These are phyloP conservation scores for Ptilodon capucinus DNA, from an alignment of 2,888 invertebrate genomes.

Conservation along the genomic window DNA sequence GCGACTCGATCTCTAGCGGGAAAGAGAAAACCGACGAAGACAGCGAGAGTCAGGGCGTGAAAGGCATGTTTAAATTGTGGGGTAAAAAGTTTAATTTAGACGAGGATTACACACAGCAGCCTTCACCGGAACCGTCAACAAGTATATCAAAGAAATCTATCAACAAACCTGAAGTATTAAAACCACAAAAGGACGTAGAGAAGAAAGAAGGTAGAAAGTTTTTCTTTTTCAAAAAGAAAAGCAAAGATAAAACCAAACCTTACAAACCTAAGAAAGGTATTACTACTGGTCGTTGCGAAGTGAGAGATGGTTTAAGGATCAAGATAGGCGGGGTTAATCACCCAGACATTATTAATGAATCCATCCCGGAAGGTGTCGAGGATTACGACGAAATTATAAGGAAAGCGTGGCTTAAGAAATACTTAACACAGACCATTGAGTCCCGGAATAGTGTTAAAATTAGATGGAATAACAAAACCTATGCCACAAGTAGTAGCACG, in stretches of 20 bases:
- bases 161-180: conserved; percentile 16
- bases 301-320: conserved; percentile 55
- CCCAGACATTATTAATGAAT: conserved; percentile 7
- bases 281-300: conserved; percentile 63
- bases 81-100: conserved; percentile 64
- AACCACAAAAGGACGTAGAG: conserved; percentile 40
- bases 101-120: conserved; percentile 37
- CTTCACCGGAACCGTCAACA: conserved; percentile 29
- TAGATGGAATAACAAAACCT: conserved; percentile 65
- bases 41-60: conserved; percentile 51
- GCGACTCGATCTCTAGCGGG: conserved; percentile 17
- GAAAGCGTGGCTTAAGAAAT: conserved; percentile 58
- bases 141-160: conserved; percentile 18
- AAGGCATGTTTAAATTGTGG: conserved; percentile 69
- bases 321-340: conserved; percentile 41
- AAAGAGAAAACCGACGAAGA: conserved; percentile 37
- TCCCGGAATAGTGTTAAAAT: conserved; percentile 58
- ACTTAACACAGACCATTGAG: conserved; percentile 46
- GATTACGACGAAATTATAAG: conserved; percentile 41
- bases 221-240: conserved; percentile 62
- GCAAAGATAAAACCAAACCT: conserved; percentile 26
- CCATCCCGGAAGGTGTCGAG: conserved; percentile 11
- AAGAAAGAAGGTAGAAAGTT: conserved; percentile 47
- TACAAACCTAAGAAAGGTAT: conserved; percentile 53
- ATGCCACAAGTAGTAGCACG: conserved; percentile 61